These are phyloP conservation scores for Atopsyche davidsoni DNA, from an alignment of 1,140 invertebrate genomes.

Conservation along the genomic window DNA sequence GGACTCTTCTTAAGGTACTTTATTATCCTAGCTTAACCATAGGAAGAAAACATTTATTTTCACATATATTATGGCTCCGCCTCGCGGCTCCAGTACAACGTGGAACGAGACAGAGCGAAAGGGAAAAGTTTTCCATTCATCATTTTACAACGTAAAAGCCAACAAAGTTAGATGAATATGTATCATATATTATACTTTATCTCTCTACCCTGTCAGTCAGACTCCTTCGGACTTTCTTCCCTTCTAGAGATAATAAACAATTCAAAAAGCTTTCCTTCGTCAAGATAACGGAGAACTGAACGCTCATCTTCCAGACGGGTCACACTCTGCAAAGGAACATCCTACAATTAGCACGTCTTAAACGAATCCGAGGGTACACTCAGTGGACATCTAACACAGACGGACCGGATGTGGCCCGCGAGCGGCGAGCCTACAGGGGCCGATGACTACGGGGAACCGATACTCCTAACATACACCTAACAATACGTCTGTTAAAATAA, in stretches of 20 bases:
- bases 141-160: constrained; percentile 14
- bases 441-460: no score
- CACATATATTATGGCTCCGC: constrained; percentile 17
- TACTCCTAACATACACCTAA: no score
- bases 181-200: constrained; percentile 4
- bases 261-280: no score
- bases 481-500: no score
- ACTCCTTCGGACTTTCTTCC: constrained; percentile 17
- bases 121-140: constrained; percentile 13
- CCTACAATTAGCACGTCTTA: no score
- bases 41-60: constrained; percentile 24
- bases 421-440: no score
- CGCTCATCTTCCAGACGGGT: no score
- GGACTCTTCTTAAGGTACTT: constrained; percentile 12
- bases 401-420: no score
- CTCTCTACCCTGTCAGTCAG: constrained; percentile 20
- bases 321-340: no score
- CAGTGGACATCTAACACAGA: no score
- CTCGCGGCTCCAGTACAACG: neutral
- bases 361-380: no score
- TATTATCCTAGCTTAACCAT: constrained; percentile 10
- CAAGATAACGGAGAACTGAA: no score
- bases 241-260: neutral
- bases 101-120: constrained; percentile 13
- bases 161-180: constrained; percentile 8